Evolutionary conservation across 1,140 invertebrate genomes (phyloP).

Genomic region (Choristoneura fumiferana): DNA sequence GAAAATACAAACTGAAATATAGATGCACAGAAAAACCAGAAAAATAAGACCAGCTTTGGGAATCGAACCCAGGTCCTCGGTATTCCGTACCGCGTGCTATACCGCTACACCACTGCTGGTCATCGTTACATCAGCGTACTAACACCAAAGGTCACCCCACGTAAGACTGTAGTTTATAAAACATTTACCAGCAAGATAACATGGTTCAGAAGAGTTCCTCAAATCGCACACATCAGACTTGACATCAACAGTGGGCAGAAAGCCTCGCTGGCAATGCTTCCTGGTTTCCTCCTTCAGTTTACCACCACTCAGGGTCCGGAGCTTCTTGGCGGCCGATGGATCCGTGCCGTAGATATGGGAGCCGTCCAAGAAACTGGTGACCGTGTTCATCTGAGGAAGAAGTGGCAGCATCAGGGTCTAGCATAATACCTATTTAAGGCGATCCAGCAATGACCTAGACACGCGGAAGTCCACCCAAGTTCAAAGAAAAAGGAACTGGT

Average conservation of each 20-base stretch:
- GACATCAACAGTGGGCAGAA: constrained; percentile 80
- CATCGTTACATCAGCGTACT: too few species aligned
- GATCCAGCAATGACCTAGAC: too few species aligned
- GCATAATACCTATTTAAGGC: background rate
- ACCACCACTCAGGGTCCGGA: constrained; percentile 77
- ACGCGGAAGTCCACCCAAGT: too few species aligned
- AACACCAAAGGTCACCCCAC: too few species aligned
- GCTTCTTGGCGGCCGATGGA: constrained; percentile 53
- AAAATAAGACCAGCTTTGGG: too few species aligned
- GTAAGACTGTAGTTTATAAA: too few species aligned
- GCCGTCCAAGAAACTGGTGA: constrained; percentile 84
- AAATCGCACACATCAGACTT: constrained; percentile 82
- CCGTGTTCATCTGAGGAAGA: constrained; percentile 82
- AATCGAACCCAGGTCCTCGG: too few species aligned
- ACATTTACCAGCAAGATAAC: constrained; percentile 75
- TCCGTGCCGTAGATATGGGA: constrained; percentile 83
- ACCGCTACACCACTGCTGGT: too few species aligned
- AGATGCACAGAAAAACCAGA: too few species aligned
- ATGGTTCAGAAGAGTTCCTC: constrained; percentile 83
- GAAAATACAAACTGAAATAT: too few species aligned
- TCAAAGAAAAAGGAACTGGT: too few species aligned
- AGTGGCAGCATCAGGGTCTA: background rate
- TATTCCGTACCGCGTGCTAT: too few species aligned
- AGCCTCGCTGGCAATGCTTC: constrained; percentile 61
- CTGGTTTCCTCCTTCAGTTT: constrained; percentile 63